These are phyloP conservation scores for Calephelis perditalis DNA, from an alignment of 2,888 invertebrate species.

Conservation along the genomic window DNA sequence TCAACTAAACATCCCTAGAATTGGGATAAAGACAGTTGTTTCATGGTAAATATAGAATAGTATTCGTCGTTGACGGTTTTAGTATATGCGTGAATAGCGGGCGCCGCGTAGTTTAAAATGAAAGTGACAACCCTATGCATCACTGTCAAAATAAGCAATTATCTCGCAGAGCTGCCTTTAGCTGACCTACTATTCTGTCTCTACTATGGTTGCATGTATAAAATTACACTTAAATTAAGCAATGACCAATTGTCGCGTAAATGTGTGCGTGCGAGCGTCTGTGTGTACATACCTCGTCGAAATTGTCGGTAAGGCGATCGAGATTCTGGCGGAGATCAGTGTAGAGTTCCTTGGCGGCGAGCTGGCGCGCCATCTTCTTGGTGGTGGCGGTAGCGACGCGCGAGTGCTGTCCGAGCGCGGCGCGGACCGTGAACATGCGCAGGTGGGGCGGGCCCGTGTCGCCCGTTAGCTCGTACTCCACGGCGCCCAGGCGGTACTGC, in stretches of 20 bases:
- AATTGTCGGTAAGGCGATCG: conserved; percentile 48
- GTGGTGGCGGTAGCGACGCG: conserved; percentile 78
- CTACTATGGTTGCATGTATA: too few species aligned
- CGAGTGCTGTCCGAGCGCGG: conserved; percentile 69
- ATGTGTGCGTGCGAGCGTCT: background rate
- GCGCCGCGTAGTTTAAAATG: too few species aligned
- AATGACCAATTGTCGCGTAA: too few species aligned
- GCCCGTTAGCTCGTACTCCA: conserved; percentile 73
- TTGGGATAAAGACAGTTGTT: too few species aligned
- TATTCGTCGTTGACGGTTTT: too few species aligned
- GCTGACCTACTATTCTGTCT: too few species aligned
- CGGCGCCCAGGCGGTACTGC: conserved; percentile 66
- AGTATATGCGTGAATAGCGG: too few species aligned
- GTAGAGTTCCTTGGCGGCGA: conserved; percentile 73
- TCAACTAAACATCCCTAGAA: too few species aligned
- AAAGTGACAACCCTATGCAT: too few species aligned
- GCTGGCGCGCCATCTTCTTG: conserved; percentile 82
- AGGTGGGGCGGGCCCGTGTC: conserved; percentile 83
- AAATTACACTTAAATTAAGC: background rate
- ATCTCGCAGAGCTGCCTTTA: too few species aligned
- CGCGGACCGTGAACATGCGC: conserved; percentile 79
- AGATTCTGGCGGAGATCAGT: conserved; percentile 54
- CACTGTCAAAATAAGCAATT: too few species aligned
- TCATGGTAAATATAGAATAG: too few species aligned
- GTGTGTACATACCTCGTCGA: conserved; percentile 45